Evolutionary conservation across 2,113 vertebrate genomes (phyloP).

Genomic region (Taxidea taxus): DNA sequence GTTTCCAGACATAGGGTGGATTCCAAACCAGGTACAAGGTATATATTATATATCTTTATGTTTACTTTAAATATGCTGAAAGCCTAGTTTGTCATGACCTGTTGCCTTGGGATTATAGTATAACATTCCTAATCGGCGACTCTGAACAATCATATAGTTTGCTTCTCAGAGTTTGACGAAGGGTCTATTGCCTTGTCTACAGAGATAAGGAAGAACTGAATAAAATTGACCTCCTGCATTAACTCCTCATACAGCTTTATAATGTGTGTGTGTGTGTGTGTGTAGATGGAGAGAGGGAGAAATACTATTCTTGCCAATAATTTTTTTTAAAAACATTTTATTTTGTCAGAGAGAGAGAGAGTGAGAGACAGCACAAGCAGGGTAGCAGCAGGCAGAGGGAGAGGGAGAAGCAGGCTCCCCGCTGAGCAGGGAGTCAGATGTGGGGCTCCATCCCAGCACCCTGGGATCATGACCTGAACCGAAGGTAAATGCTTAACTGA

Average conservation of each 20-base stretch:
- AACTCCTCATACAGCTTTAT: background rate
- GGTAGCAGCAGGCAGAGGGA: too few relatives aligned
- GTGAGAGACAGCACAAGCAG: background rate
- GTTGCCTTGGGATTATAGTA: background rate
- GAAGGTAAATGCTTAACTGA: too few relatives aligned
- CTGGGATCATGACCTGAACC: too few relatives aligned
- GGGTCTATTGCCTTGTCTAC: background rate
- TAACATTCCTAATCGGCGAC: background rate
- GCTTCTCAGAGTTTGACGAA: background rate
- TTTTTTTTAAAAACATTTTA: background rate
- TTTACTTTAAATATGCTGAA: background rate
- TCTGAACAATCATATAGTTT: background rate
- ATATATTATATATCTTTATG: background rate
- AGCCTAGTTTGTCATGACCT: background rate
- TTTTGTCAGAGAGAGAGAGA: background rate
- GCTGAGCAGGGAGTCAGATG: too few relatives aligned
- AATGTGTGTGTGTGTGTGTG: background rate
- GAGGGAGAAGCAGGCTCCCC: too few relatives aligned
- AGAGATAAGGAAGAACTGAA: background rate
- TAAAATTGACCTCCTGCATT: background rate
- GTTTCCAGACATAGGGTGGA: background rate
- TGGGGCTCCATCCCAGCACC: too few relatives aligned
- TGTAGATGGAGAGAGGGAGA: background rate
- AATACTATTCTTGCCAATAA: background rate
- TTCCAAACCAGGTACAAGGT: background rate